phyloP scores from a whole-genome alignment of 2,888 invertebrate genomes.

The Sarcophaga variegata region DNA sequence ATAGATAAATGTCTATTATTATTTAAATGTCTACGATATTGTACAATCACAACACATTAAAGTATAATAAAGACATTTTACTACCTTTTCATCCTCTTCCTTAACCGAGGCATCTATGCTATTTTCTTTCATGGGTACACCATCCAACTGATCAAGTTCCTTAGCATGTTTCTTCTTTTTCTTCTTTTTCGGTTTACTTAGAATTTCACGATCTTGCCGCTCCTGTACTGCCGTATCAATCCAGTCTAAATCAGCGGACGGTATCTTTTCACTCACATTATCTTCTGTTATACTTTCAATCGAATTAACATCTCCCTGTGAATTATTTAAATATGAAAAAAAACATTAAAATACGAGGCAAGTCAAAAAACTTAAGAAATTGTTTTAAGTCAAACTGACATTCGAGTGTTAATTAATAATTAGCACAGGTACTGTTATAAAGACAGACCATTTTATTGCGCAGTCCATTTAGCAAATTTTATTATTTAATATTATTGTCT shows the following conservation, averaged over 20 bases:
- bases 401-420: slow-evolving; percentile 42
- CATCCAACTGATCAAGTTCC: slow-evolving; percentile 76
- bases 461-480: not conserved
- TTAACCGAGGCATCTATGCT: slow-evolving; percentile 57
- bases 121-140: slow-evolving; percentile 71
- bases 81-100: slow-evolving; percentile 79
- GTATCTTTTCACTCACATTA: slow-evolving; percentile 68
- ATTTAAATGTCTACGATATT: slow-evolving; percentile 76
- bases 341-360: no score
- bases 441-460: not conserved
- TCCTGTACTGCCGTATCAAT: slow-evolving; percentile 73
- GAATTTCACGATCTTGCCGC: slow-evolving; percentile 72
- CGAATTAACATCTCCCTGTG: slow-evolving; percentile 79
- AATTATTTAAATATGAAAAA: not conserved
- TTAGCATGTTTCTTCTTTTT: slow-evolving; percentile 75
- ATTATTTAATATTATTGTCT: not conserved
- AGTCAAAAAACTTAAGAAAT: not conserved
- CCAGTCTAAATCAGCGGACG: slow-evolving; percentile 74
- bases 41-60: slow-evolving; percentile 82
- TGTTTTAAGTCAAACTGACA: slow-evolving; percentile 3
- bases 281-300: slow-evolving; percentile 78
- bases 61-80: slow-evolving; percentile 81
- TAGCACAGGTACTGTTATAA: slow-evolving; percentile 12
- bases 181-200: slow-evolving; percentile 74
- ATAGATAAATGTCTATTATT: not conserved